These are phyloP conservation scores for Seriola aureovittata DNA, from an alignment of 2,113 vertebrate genomes.

Conservation along the genomic window DNA sequence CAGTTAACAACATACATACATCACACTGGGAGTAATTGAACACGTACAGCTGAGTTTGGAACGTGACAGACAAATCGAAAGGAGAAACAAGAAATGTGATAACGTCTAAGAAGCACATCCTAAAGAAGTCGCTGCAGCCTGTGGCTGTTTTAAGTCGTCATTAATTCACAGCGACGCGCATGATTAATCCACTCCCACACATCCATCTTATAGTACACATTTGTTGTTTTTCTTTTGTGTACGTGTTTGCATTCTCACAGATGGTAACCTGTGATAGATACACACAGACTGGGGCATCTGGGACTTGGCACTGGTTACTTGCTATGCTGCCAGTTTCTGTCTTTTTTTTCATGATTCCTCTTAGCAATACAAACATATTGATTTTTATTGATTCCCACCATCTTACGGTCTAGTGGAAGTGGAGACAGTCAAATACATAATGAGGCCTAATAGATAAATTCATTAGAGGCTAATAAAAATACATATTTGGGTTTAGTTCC, in stretches of 20 bases:
- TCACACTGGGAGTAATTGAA: slow-evolving; percentile 11
- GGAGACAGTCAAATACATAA: slow-evolving; percentile 50
- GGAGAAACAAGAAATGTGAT: neutral
- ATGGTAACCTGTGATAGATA: slow-evolving; percentile 65
- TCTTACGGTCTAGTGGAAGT: slow-evolving; percentile 49
- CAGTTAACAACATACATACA: neutral
- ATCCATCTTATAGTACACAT: slow-evolving; percentile 18
- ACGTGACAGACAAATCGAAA: neutral
- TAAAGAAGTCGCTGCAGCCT: slow-evolving; percentile 1
- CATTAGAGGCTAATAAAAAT: slow-evolving; percentile 57
- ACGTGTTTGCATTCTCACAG: slow-evolving; percentile 58
- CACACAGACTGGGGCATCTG: slow-evolving; percentile 24
- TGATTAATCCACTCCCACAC: slow-evolving; percentile 48
- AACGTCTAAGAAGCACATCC: neutral
- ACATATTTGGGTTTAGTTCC: slow-evolving; percentile 42
- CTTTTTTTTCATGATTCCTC: slow-evolving; percentile 36
- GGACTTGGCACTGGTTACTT: slow-evolving; percentile 41
- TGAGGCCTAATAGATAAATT: slow-evolving; percentile 34
- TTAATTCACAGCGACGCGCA: slow-evolving; percentile 45
- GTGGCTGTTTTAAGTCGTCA: slow-evolving; percentile 17
- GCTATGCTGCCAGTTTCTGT: slow-evolving; percentile 54
- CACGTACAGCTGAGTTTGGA: neutral
- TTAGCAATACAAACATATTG: slow-evolving; percentile 62
- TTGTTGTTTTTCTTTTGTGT: slow-evolving; percentile 16
- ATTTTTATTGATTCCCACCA: slow-evolving; percentile 66